Conservation (phyloP, 2,113 vertebrate genomes). For the Xenotilapia leptura region DNA sequence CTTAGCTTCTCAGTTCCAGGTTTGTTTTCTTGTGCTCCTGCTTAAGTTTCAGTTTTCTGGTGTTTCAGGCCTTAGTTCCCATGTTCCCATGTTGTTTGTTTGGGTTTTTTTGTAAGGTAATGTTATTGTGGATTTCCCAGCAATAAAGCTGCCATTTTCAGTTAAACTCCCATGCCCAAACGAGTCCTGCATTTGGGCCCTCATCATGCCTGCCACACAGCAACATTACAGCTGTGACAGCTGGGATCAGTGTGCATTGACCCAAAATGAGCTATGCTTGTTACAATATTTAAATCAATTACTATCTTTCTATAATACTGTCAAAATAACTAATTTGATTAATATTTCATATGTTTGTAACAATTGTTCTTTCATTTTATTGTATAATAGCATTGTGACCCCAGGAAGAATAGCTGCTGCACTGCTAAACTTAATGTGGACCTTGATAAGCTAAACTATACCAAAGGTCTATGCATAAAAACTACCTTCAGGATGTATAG, state of each 20-base stretch:
- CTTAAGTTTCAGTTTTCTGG: background rate
- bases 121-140: background rate
- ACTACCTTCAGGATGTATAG: background rate
- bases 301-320: background rate
- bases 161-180: background rate
- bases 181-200: background rate
- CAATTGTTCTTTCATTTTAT: background rate
- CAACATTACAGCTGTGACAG: background rate
- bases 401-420: background rate
- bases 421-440: background rate
- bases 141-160: background rate
- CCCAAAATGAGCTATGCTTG: background rate
- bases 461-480: background rate
- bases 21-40: background rate
- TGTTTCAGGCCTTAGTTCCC: background rate
- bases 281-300: background rate
- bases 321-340: background rate
- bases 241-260: background rate
- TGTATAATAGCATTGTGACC: background rate
- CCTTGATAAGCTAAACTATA: background rate
- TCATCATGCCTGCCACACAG: background rate
- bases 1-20: background rate
- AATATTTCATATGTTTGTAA: background rate
- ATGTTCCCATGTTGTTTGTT: background rate
- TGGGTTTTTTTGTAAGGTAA: rapidly evolving